phyloP scores from a whole-genome alignment of 2,888 invertebrate species.

The Peribatodes rhomboidaria region DNA sequence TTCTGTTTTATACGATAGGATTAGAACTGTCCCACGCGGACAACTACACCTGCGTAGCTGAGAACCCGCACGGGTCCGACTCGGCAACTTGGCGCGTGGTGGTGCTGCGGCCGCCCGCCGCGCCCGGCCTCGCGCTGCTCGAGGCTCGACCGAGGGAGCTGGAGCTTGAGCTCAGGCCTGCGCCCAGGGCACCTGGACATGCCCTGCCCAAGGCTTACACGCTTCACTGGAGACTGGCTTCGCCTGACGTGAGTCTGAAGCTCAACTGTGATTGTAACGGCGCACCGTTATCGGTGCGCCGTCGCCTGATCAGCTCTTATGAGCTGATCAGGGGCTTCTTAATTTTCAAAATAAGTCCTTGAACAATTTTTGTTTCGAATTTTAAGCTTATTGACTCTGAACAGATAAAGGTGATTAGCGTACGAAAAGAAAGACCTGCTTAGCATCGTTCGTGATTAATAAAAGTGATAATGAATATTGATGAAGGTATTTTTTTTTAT shows the following conservation, averaged over 20 bases:
- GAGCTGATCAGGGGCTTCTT: too few species aligned
- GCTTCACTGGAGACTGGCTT: constrained; percentile 89
- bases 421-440: too few species aligned
- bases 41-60: constrained; percentile 93
- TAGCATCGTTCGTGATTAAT: too few species aligned
- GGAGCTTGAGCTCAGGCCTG: constrained; percentile 75
- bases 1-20: constrained; percentile 81
- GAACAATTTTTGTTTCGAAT: too few species aligned
- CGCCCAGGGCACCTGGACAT: constrained; percentile 73
- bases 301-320: too few species aligned
- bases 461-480: too few species aligned
- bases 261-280: background rate
- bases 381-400: too few species aligned
- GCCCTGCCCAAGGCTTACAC: constrained; percentile 87
- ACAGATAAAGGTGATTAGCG: too few species aligned
- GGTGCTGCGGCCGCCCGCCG: constrained; percentile 91
- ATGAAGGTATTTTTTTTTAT: too few species aligned
- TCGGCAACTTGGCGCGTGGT: constrained; percentile 92
- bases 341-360: too few species aligned
- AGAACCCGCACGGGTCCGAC: constrained; percentile 94
- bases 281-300: too few species aligned
- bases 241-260: constrained; percentile 87
- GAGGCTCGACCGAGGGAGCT: constrained; percentile 77
- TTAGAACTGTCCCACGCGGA: constrained; percentile 90
- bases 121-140: constrained; percentile 88